These are phyloP conservation scores for Stichopus chloronotus DNA, from an alignment of 35 echinoderm and acorn worm species.

Conservation along the genomic window DNA sequence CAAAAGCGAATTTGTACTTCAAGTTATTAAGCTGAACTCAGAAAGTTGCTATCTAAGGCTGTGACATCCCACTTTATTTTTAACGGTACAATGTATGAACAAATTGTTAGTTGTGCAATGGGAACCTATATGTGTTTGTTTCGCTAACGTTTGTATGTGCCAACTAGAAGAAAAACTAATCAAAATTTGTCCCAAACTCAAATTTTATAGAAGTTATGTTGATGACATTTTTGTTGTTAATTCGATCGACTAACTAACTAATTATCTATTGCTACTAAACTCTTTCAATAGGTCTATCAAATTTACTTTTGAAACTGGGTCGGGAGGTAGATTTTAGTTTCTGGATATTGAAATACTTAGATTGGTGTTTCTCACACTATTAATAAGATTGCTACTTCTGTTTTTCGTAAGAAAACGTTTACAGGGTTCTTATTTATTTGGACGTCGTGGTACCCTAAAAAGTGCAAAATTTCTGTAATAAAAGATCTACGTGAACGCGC, in stretches of 20 bases:
- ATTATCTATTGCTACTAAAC: neutral
- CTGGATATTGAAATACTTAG: neutral
- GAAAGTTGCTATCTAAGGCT: neutral
- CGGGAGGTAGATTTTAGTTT: no score
- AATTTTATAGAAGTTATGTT: neutral
- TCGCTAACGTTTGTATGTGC: neutral
- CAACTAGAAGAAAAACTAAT: neutral
- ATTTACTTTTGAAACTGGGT: constrained; percentile 18
- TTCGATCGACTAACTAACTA: neutral
- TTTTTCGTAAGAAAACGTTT: no score
- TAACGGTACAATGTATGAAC: neutral
- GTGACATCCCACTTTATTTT: neutral
- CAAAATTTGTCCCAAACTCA: neutral
- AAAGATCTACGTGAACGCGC: no score
- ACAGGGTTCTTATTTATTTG: no score
- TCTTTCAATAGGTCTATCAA: neutral
- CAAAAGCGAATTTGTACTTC: neutral
- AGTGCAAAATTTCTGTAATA: no score
- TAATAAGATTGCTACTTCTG: no score
- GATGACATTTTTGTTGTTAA: neutral
- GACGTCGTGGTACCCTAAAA: no score
- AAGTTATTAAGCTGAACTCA: neutral
- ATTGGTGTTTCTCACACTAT: no score
- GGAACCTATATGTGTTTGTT: neutral
- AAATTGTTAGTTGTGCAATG: neutral